Conservation (phyloP, 1,140 invertebrate species). For the Ephestia elutella region DNA sequence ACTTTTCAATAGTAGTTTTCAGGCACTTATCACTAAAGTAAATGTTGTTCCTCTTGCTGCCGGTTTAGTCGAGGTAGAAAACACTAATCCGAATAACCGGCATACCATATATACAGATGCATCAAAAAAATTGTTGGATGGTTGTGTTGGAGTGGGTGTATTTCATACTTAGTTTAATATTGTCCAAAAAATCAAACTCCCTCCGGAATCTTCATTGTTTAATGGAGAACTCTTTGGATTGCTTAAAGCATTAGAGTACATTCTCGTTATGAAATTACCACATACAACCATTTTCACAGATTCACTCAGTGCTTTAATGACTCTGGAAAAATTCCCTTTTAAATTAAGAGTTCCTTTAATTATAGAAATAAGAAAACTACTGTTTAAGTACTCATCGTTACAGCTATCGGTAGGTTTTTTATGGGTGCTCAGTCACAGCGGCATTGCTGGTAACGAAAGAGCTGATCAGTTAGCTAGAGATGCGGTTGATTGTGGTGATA, state of each 20-base stretch:
- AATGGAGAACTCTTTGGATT: conserved; percentile 15
- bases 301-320: no score
- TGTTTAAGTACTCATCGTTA: conserved; percentile 13
- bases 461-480: conserved; percentile 20
- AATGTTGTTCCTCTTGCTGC: neutral
- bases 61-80: neutral
- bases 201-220: conserved; percentile 16
- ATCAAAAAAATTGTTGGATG: conserved; percentile 9
- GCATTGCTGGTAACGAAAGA: conserved; percentile 17
- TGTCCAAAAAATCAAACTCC: conserved; percentile 15
- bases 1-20: neutral
- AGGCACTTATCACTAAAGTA: neutral
- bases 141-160: conserved; percentile 11
- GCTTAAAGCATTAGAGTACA: conserved; percentile 16
- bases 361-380: conserved; percentile 11
- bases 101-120: conserved; percentile 15
- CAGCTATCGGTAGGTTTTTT: conserved; percentile 4
- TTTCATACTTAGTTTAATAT: conserved; percentile 15
- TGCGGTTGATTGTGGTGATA: conserved; percentile 21
- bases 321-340: no score
- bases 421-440: conserved; percentile 19
- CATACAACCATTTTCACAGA: no score
- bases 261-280: neutral
- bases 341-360: neutral
- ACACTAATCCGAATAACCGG: conserved; percentile 2